Percentiles rank a stretch among this genome's conserved stretches.
phyloP scores from a whole-genome alignment of 2,888 invertebrate species.

The Orgyia antiqua region DNA sequence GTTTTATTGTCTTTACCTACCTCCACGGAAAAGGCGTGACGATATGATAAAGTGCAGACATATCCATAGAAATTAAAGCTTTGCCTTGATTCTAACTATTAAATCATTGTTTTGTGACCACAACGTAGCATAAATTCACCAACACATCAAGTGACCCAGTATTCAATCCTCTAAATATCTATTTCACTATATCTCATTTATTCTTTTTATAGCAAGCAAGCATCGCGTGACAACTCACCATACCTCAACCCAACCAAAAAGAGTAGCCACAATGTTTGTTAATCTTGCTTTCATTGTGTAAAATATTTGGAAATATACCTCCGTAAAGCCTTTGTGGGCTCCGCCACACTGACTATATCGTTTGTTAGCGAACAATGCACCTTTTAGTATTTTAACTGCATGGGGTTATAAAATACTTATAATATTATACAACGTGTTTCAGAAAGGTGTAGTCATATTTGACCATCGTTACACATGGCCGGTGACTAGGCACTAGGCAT shows the following conservation, averaged over 20 bases:
- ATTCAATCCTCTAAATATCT: slow-evolving; percentile 31
- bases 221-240: slow-evolving; percentile 58
- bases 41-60: too few relatives aligned
- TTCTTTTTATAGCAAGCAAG: slow-evolving; percentile 28
- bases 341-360: slow-evolving; percentile 23
- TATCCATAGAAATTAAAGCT: too few relatives aligned
- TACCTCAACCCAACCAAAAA: slow-evolving; percentile 53
- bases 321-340: slow-evolving; percentile 27
- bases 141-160: too few relatives aligned
- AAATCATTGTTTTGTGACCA: too few relatives aligned
- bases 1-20: too few relatives aligned
- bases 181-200: slow-evolving; percentile 27
- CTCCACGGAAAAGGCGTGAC: too few relatives aligned
- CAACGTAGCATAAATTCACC: too few relatives aligned
- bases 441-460: too few relatives aligned
- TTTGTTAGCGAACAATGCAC: slow-evolving; percentile 26
- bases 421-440: too few relatives aligned
- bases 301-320: slow-evolving; percentile 50
- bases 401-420: slow-evolving; percentile 1
- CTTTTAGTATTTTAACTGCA: slow-evolving; percentile 28
- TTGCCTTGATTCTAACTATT: too few relatives aligned
- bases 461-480: too few relatives aligned
- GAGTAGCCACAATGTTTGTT: slow-evolving; percentile 66
- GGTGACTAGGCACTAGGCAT: too few relatives aligned
- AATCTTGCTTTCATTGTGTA: slow-evolving; percentile 65